These are phyloP conservation scores for Halisarca cf. caerulea DNA, from an alignment of 37 sponge, comb jelly and placozoan species.

Conservation along the genomic window DNA sequence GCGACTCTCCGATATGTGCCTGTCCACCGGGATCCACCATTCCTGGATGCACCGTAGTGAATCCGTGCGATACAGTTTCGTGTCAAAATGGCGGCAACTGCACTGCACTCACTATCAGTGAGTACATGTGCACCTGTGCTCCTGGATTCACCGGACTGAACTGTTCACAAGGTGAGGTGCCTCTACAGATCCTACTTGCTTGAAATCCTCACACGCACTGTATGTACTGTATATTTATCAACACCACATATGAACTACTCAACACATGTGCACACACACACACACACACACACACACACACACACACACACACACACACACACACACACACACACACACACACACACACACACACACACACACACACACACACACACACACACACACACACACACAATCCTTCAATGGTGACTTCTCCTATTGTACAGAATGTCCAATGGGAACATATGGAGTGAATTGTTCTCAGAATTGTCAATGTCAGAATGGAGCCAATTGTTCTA, in stretches of 20 bases:
- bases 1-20: background rate
- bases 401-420: background rate
- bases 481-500: slow-evolving; percentile 8
- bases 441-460: background rate
- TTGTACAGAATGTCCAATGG: slow-evolving; percentile 11
- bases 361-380: no score
- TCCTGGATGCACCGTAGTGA: background rate
- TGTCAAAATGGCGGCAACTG: slow-evolving; percentile 52
- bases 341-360: no score
- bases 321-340: no score
- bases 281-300: no score
- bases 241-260: background rate
- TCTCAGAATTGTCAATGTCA: slow-evolving; percentile 7
- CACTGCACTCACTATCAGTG: background rate
- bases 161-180: slow-evolving; percentile 32
- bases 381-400: no score
- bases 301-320: no score
- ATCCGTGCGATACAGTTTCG: background rate
- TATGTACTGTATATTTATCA: background rate
- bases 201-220: no score
- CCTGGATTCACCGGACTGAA: slow-evolving; percentile 28
- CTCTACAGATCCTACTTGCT: no score
- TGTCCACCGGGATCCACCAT: background rate
- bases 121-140: slow-evolving; percentile 46
- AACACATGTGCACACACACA: background rate